A percentile compares a stretch with the other conserved stretches of the same genome.
These are phyloP conservation scores for Thysanoteuthis rhombus DNA, from an alignment of 2,888 invertebrate genomes.

Conservation along the genomic window DNA sequence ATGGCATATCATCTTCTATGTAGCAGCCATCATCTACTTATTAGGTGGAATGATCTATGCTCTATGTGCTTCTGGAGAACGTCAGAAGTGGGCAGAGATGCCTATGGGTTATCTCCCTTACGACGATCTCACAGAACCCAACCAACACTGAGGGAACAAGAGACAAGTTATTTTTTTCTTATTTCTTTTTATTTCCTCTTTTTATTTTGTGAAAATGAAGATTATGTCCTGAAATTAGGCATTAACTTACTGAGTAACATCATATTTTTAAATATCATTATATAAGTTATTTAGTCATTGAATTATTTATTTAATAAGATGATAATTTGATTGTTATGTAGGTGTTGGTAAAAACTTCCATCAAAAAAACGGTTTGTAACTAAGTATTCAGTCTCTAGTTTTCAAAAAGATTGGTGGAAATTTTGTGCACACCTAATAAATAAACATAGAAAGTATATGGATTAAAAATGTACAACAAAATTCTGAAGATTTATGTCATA, in stretches of 20 bases:
- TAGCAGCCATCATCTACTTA: conserved; percentile 83
- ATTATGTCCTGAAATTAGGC: neutral
- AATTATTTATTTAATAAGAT: neutral
- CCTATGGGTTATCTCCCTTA: conserved; percentile 58
- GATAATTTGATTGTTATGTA: neutral
- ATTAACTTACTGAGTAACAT: neutral
- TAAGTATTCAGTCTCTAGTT: too few relatives aligned
- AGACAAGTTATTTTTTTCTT: neutral
- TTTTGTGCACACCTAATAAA: too few relatives aligned
- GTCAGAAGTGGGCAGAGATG: conserved; percentile 79
- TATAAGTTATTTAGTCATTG: neutral
- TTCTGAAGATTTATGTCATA: neutral
- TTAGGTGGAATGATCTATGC: conserved; percentile 87
- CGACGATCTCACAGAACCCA: conserved; percentile 43
- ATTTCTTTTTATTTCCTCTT: neutral
- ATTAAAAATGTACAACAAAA: neutral
- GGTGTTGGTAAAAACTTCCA: too few relatives aligned
- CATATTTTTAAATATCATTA: neutral
- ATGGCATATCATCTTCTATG: conserved; percentile 88
- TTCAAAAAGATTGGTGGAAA: too few relatives aligned
- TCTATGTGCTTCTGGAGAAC: conserved; percentile 81
- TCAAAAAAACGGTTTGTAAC: too few relatives aligned
- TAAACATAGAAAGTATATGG: neutral
- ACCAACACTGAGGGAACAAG: conserved; percentile 14
- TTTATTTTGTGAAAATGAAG: neutral